phyloP scores from a whole-genome alignment of 2,113 vertebrate species.

The Jacana jacana region DNA sequence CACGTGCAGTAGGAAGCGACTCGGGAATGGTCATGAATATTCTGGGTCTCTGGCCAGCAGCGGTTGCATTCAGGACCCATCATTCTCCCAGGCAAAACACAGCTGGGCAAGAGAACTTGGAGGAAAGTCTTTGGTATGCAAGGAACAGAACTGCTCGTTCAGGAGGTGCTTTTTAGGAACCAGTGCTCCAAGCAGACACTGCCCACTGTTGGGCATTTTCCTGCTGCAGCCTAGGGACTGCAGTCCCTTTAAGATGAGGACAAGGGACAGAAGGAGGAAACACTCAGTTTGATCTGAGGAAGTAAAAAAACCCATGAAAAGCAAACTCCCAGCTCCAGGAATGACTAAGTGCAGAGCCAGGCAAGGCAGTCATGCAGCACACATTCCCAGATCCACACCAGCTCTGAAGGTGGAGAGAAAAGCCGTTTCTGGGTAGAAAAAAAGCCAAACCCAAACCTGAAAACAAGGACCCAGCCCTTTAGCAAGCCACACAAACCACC shows the following conservation, averaged over 20 bases:
- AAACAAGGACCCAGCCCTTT: neutral
- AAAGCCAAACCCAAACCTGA: neutral
- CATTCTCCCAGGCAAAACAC: neutral
- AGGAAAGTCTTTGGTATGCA: neutral
- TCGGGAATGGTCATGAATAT: fast-evolving
- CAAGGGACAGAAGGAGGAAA: neutral
- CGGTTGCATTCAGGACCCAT: neutral
- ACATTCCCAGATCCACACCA: fast-evolving
- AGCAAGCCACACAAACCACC: neutral
- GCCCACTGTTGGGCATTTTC: neutral
- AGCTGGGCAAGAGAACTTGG: neutral
- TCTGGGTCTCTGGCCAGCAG: neutral
- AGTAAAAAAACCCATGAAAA: neutral
- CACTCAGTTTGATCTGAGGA: neutral
- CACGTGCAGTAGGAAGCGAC: fast-evolving
- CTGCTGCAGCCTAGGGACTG: neutral
- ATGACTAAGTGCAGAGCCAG: conserved; percentile 37
- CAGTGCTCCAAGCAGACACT: fast-evolving
- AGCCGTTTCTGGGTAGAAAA: neutral
- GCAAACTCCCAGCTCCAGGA: neutral
- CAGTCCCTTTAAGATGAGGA: neutral
- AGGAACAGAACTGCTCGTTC: neutral
- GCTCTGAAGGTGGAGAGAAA: neutral
- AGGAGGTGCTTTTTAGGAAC: neutral
- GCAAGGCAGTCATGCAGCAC: neutral